Evolutionary conservation across 2,888 invertebrate genomes (phyloP).

Genomic region (Ceraclea dissimilis): DNA sequence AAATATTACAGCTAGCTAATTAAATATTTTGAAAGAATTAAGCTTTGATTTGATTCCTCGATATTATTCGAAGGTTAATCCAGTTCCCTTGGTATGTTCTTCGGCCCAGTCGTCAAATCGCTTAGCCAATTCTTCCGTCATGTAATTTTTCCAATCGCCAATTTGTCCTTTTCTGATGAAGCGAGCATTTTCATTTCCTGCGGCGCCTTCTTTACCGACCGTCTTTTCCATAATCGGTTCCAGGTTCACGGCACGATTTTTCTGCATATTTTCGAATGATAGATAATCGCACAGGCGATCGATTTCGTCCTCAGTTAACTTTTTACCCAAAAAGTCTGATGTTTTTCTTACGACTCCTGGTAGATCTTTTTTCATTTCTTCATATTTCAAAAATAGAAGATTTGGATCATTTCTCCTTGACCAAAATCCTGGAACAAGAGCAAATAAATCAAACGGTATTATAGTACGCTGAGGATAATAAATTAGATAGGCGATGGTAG

Average conservation of each 20-base stretch:
- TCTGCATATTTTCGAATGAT: conserved; percentile 74
- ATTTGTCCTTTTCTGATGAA: conserved; percentile 73
- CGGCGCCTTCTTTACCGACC: conserved; percentile 38
- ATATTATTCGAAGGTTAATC: conserved; percentile 53
- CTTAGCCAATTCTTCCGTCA: conserved; percentile 62
- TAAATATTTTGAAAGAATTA: background rate
- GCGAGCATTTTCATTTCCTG: conserved; percentile 46
- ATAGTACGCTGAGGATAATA: background rate
- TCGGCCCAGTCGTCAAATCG: conserved; percentile 67
- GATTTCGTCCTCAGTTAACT: conserved; percentile 58
- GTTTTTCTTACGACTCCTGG: conserved; percentile 58
- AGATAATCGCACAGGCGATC: conserved; percentile 63
- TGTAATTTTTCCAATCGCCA: conserved; percentile 74
- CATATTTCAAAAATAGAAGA: conserved; percentile 71
- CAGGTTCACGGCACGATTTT: conserved; percentile 71
- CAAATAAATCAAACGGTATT: background rate
- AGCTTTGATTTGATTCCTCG: no score
- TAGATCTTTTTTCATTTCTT: conserved; percentile 73
- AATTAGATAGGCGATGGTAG: background rate
- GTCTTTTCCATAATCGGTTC: conserved; percentile 54
- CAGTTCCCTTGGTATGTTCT: conserved; percentile 53
- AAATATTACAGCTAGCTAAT: no score
- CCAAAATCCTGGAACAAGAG: conserved; percentile 53
- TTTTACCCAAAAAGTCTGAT: conserved; percentile 63
- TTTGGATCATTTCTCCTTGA: conserved; percentile 60